A percentile compares a stretch with the other conserved stretches of the same genome.
Conservation (phyloP, 2,113 vertebrate genomes). For the Bos indicus region DNA sequence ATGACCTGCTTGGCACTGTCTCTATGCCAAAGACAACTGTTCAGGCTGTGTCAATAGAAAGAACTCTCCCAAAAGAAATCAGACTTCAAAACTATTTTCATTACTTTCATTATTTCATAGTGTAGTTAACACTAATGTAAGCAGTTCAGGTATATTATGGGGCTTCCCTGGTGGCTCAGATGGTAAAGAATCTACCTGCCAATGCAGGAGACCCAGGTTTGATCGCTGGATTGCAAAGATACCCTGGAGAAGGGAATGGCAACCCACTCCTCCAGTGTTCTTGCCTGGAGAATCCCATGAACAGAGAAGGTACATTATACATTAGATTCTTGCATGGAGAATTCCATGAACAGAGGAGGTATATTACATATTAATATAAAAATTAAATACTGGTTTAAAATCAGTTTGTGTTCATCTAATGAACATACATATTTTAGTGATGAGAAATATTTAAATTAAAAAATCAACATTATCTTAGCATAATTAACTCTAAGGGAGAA, state of each 20-base stretch:
- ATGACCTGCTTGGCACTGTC: neutral
- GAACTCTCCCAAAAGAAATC: neutral
- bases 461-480: neutral
- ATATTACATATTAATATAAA: neutral
- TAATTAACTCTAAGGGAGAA: neutral
- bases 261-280: neutral
- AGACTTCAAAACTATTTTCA: neutral
- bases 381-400: neutral
- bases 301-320: neutral
- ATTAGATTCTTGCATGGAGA: neutral
- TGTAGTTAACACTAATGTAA: neutral
- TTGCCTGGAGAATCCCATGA: neutral
- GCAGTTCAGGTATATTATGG: neutral
- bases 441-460: neutral
- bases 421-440: neutral
- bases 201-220: neutral
- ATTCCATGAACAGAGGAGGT: neutral
- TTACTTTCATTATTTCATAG: neutral
- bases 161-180: neutral
- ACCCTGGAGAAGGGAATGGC: neutral
- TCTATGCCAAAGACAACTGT: neutral
- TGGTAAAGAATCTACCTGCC: neutral
- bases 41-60: neutral
- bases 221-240: neutral
- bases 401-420: neutral